Base-by-base conservation (phyloP, 2,888 invertebrate genomes). In the Schizotus pectinicornis region DNA sequence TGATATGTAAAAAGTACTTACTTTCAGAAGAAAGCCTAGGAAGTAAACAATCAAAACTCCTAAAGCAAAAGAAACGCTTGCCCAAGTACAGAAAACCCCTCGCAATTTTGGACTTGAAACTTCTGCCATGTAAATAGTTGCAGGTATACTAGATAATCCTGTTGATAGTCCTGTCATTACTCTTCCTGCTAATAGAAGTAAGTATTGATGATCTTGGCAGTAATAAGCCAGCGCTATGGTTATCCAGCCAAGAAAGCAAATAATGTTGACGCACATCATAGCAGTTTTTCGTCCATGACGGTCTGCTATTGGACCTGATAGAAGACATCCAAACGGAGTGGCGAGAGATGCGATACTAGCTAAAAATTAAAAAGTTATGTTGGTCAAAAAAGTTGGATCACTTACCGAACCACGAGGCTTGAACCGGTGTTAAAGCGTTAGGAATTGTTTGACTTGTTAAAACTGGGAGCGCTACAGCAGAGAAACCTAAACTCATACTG, bases 371-470 rank as follows among this genome's bases (percentile, higher is more conserved):
- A n/a, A n/a, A n/a, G n/a, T n/a, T n/a, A n/a, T n/a, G n/a, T n/a
- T n/a, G n/a, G n/a, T n/a, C n/a, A n/a, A n/a, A n/a, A n/a, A n/a
- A n/a, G n/a, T n/a, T n/a, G n/a, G n/a, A n/a, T n/a, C n/a, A 72
- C 78, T 75, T 74, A 85, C 85, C 85, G 69, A 85, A 82, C 85
- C 85, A 85, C 12, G 84, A 84, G 1, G 81, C 80, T 71, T 85
- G 79, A 35, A 70, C 64, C 2, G 60, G 67, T 43, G 72, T 73
- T 9, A 84, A 71, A 43, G 69, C 67, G 9, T 81, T 62, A 8
- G 75, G 74, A 32, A 76, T 76, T 0, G 62, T 55, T 3, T 69
- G 59, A 3, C 74, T 68, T 41, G 66, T 72, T 34, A 84, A 67
- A 7, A 79, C 74, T 12, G 82, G 83, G 13, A 85, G 68, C 0